Evolutionary conservation across 2,113 vertebrate species (phyloP).

Genomic region (Holacanthus passer): DNA sequence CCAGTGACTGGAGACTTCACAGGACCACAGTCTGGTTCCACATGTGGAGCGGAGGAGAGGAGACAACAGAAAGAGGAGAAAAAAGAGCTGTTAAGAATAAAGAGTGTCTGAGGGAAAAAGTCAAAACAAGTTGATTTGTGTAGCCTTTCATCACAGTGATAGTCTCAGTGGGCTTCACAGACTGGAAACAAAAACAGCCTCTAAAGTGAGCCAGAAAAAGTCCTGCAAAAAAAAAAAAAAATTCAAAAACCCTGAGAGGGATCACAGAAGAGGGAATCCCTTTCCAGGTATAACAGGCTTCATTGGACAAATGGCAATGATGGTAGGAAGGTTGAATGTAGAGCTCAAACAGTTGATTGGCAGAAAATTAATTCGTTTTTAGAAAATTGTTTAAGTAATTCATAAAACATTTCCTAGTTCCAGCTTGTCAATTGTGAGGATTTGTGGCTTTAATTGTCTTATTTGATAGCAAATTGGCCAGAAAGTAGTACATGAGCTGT

Average conservation of each 20-base stretch:
- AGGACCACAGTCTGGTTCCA: conserved; percentile 35
- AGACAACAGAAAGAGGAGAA: conserved; percentile 10
- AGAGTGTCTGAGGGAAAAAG: neutral
- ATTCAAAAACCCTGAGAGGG: neutral
- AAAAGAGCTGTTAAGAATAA: conserved; percentile 13
- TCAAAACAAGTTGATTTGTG: conserved; percentile 33
- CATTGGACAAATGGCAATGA: conserved; percentile 18
- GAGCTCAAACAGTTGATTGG: neutral
- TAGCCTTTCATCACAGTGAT: conserved; percentile 32
- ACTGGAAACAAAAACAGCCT: conserved; percentile 42
- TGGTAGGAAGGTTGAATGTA: neutral
- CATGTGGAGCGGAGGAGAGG: neutral
- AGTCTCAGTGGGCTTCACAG: conserved; percentile 25
- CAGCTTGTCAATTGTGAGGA: too few species aligned
- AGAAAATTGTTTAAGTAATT: too few species aligned
- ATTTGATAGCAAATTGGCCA: too few species aligned
- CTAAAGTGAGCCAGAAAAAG: conserved; percentile 15
- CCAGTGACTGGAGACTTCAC: conserved; percentile 24
- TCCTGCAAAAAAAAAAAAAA: neutral
- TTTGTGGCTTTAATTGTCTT: neutral
- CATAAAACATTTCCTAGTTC: too few species aligned
- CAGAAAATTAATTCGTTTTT: too few species aligned
- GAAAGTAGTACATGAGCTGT: neutral
- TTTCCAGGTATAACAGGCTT: conserved; percentile 10
- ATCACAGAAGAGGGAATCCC: conserved; percentile 27